These are phyloP conservation scores for Brienomyrus longianalis DNA, from an alignment of 2,113 vertebrate species.

Conservation along the genomic window DNA sequence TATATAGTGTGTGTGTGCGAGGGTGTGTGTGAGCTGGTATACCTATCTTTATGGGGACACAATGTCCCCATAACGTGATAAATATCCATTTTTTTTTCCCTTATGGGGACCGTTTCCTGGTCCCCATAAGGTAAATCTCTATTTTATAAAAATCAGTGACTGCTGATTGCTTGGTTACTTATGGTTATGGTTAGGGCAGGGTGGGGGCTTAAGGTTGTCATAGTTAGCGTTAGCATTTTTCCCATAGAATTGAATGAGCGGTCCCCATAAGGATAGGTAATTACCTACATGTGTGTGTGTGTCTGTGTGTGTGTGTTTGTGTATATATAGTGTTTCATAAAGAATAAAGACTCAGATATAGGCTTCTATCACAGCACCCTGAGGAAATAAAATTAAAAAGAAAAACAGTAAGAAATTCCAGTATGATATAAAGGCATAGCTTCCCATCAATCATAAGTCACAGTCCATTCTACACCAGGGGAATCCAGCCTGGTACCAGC, in stretches of 20 bases:
- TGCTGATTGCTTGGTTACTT: too few species aligned
- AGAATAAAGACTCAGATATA: conserved; percentile 61
- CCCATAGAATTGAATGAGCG: too few species aligned
- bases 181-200: too few species aligned
- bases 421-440: conserved; percentile 69
- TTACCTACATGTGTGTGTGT: conserved; percentile 51
- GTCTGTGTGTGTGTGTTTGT: conserved; percentile 55
- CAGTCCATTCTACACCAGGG: conserved; percentile 31
- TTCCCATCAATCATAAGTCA: conserved; percentile 55
- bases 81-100: too few species aligned
- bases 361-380: conserved; percentile 69
- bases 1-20: conserved; percentile 53
- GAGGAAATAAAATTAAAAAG: conserved; percentile 57
- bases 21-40: conserved; percentile 34
- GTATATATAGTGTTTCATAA: conserved; percentile 49
- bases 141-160: too few species aligned
- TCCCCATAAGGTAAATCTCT: too few species aligned
- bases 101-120: too few species aligned
- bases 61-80: too few species aligned
- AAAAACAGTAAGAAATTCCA: conserved; percentile 62
- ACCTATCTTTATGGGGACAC: too few species aligned
- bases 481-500: conserved; percentile 47
- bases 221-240: too few species aligned
- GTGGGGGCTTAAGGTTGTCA: too few species aligned
- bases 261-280: neutral